phyloP scores from a whole-genome alignment of 2,888 invertebrate species.

The Tetramorium bicarinatum region DNA sequence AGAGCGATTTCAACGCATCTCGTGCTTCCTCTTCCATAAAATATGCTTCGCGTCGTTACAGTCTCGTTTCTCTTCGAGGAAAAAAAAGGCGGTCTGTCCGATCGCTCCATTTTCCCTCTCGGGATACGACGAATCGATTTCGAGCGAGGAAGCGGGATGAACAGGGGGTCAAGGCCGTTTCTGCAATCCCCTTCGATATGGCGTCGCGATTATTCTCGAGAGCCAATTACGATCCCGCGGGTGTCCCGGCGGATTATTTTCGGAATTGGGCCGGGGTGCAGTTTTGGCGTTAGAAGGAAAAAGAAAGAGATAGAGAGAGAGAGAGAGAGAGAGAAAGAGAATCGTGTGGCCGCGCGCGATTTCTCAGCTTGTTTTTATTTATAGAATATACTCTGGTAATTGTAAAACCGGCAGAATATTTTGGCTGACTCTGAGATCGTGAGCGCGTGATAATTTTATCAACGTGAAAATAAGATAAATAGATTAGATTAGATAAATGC shows the following conservation, averaged over 20 bases:
- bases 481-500: background rate
- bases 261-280: constrained; percentile 25
- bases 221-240: constrained; percentile 18
- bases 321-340: background rate
- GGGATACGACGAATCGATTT: background rate
- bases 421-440: background rate
- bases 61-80: background rate
- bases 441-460: background rate
- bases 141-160: background rate
- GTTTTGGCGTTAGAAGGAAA: background rate
- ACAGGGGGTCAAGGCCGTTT: constrained; percentile 27
- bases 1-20: constrained; percentile 9
- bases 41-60: background rate
- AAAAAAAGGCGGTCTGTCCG: background rate
- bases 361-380: constrained; percentile 19
- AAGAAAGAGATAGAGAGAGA: too few relatives aligned
- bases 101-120: background rate
- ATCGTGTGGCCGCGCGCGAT: background rate
- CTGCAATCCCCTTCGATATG: background rate
- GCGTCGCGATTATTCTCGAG: background rate
- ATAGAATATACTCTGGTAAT: constrained; percentile 6
- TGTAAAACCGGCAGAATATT: background rate
- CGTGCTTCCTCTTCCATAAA: background rate
- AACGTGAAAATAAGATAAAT: background rate
- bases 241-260: constrained; percentile 34